These are phyloP conservation scores for Elysia crispata DNA, from an alignment of 2,888 invertebrate genomes.

Conservation along the genomic window DNA sequence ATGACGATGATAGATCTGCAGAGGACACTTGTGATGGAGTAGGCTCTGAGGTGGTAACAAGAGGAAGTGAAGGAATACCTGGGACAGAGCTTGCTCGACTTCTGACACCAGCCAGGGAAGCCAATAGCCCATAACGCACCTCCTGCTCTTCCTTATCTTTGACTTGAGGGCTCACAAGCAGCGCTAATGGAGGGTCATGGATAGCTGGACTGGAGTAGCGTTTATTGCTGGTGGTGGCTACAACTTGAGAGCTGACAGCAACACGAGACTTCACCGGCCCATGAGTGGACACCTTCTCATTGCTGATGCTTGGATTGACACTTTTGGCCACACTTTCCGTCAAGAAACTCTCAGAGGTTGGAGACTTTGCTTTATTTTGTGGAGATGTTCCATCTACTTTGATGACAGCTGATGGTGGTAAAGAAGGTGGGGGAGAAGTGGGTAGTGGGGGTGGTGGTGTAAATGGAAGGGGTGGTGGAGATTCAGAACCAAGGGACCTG, in stretches of 20 bases:
- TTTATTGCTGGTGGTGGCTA: not conserved
- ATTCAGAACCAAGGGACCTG: not conserved
- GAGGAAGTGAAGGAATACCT: not conserved
- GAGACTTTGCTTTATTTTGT: not conserved
- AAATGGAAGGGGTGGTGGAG: slow-evolving; percentile 31
- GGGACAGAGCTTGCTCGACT: slow-evolving; percentile 6
- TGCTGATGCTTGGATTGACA: not conserved
- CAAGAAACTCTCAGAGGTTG: not conserved
- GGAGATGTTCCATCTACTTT: not conserved
- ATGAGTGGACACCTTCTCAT: not conserved
- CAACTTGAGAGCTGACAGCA: not conserved
- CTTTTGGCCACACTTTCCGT: not conserved
- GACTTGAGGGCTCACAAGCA: not conserved
- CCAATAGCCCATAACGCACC: slow-evolving; percentile 40
- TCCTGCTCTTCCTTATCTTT: slow-evolving; percentile 18
- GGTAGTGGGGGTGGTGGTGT: slow-evolving; percentile 32
- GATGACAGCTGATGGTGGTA: not conserved
- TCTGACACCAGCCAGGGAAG: slow-evolving; percentile 40
- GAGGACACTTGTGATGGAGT: not conserved
- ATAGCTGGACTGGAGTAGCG: slow-evolving; percentile 29
- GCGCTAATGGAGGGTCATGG: not conserved
- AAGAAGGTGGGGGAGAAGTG: slow-evolving; percentile 1
- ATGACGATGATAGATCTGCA: not conserved
- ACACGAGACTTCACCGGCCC: slow-evolving; percentile 14
- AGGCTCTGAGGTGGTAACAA: not conserved